Base-by-base conservation (phyloP, 2,797 vertebrate genomes). In the Echiichthys vipera region DNA sequence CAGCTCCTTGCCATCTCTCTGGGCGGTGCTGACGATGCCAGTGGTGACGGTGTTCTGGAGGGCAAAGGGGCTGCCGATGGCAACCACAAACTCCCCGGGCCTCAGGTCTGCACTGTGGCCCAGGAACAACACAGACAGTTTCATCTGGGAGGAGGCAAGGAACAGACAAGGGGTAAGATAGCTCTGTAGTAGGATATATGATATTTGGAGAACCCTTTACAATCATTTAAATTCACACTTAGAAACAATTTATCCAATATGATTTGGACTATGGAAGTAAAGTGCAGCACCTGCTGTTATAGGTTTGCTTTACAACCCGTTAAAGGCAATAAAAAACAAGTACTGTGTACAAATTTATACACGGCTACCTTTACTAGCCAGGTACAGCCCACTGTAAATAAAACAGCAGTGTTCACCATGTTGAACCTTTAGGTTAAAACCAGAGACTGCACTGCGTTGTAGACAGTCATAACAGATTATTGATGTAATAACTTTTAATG, bases 1-100 rank as follows among this genome's bases (percentile, higher is more conserved):
- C 61, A 99, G 94, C 80, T 99, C 96, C 81, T 93, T 95, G 70
- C 97, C 97, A 0, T 98, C 97, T 46, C 97, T 90, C 93, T 98
- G 97, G 9, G 97, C 96, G 0, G 96, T 96, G 92, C 97, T 99
- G 73, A 99, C 96, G 5, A 99, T 98, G 7, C 97, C 97, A 0
- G 97, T 98, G 24, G 97, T 98, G 74, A 99, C 97, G 0, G 97
- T 98, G 92, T 99, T 99, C 92, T 98, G 97, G 13, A 99, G 92
- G 65, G 97, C 96, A 45, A 99, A 99, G 0, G 97, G 97, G 64
- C 97, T 98, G 67, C 97, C 97, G 2, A 98, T 98, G 0, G 97
- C 97, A 45, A 99, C 97, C 62, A 98, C 97, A 37, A 99, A 99
- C 89, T 98, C 97, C 2, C 97, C 97, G 0, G 97, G 97, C 43